These are phyloP conservation scores for Eulithis prunata DNA, from an alignment of 2,888 invertebrate species.

Conservation along the genomic window DNA sequence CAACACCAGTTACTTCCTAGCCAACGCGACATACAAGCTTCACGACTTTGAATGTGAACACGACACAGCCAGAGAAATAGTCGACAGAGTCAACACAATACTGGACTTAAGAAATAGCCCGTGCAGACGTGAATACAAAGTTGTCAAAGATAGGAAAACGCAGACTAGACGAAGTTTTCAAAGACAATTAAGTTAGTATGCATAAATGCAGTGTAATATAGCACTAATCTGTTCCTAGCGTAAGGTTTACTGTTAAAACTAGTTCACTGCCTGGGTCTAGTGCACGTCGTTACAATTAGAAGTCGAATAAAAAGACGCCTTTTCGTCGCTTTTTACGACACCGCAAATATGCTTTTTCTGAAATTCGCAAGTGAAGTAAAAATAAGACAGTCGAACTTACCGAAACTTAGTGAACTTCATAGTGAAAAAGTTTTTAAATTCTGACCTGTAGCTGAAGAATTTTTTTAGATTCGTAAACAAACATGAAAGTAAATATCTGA, in stretches of 20 bases:
- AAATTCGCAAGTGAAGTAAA: no score
- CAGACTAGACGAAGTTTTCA: conserved; percentile 86
- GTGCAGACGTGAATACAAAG: conserved; percentile 92
- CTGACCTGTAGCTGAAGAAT: no score
- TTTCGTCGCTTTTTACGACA: no score
- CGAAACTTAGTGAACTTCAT: no score
- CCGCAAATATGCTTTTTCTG: no score
- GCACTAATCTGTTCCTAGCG: conserved; percentile 16
- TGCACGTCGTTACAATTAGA: conserved; percentile 16
- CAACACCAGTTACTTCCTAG: conserved; percentile 63
- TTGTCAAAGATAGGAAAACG: conserved; percentile 88
- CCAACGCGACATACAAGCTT: conserved; percentile 88
- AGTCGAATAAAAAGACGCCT: background rate
- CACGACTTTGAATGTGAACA: conserved; percentile 95
- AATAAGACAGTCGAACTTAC: no score
- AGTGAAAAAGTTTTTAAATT: no score
- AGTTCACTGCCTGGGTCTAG: conserved; percentile 4
- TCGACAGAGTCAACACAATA: conserved; percentile 94
- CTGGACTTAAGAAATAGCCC: conserved; percentile 92
- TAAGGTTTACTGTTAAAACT: conserved; percentile 12
- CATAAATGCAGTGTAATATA: conserved; percentile 43
- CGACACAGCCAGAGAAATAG: conserved; percentile 90
- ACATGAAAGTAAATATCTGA: no score
- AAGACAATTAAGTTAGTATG: conserved; percentile 66
- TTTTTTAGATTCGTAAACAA: no score